These are phyloP conservation scores for Cirrhinus mrigala DNA, from an alignment of 2,797 vertebrate species.

Conservation along the genomic window DNA sequence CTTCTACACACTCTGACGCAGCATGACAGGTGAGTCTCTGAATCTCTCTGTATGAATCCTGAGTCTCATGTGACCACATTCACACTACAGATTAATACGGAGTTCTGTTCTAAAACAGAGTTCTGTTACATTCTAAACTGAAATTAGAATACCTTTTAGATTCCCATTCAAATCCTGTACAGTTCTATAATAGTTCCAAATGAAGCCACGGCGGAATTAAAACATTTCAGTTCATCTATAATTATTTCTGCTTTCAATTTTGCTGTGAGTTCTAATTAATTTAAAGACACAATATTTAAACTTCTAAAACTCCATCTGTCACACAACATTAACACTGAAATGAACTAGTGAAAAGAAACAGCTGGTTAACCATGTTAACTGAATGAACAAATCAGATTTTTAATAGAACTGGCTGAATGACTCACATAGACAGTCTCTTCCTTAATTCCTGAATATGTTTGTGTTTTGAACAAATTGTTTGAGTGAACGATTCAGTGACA, in stretches of 20 bases:
- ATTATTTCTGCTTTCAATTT: background rate
- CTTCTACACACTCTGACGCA: constrained; percentile 83
- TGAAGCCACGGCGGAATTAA: background rate
- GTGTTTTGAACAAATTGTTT: background rate
- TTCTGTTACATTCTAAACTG: background rate
- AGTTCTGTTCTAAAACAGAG: no score
- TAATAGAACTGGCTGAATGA: background rate
- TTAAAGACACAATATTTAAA: background rate
- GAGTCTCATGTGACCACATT: background rate
- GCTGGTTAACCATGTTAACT: no score
- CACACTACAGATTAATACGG: no score
- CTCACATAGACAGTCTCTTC: background rate
- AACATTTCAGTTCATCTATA: background rate
- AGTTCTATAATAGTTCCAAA: background rate
- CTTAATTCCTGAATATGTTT: background rate
- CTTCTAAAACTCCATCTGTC: no score
- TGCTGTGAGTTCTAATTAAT: background rate
- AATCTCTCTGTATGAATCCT: constrained; percentile 29
- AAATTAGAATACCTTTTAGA: background rate
- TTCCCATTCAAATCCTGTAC: background rate
- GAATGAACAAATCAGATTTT: background rate
- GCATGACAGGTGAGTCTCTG: constrained; percentile 81
- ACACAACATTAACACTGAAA: no score
- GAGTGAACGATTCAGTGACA: background rate
- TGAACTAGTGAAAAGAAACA: no score